Evolutionary conservation across 2,797 vertebrate species (phyloP).

Genomic region (Enteromius anoplus): DNA sequence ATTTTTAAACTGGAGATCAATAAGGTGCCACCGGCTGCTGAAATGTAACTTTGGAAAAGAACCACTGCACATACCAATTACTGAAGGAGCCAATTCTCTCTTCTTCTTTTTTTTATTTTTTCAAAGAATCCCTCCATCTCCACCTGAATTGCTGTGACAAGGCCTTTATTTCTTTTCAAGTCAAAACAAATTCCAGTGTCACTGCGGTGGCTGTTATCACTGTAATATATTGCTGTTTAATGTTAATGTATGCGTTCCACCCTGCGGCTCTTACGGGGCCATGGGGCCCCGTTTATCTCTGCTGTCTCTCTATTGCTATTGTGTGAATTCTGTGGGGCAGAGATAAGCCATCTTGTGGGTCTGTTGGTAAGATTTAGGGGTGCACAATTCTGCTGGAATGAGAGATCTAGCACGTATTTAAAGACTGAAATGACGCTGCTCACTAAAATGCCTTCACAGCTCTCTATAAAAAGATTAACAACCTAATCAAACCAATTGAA

Average conservation of each 20-base stretch:
- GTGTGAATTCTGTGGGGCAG: slow-evolving; percentile 42
- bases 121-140: slow-evolving; percentile 31
- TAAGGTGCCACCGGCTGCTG: slow-evolving; percentile 24
- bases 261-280: neutral
- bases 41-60: slow-evolving; percentile 16
- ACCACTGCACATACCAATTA: slow-evolving; percentile 29
- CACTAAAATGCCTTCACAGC: slow-evolving; percentile 19
- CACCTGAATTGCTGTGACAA: slow-evolving; percentile 25
- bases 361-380: slow-evolving; percentile 40
- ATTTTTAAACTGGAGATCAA: slow-evolving; percentile 6
- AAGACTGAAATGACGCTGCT: slow-evolving; percentile 26
- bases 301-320: slow-evolving; percentile 35
- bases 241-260: slow-evolving; percentile 44
- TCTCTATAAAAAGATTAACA: slow-evolving; percentile 11
- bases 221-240: slow-evolving; percentile 49
- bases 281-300: neutral
- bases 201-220: slow-evolving; percentile 15
- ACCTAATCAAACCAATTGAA: neutral
- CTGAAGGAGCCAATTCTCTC: slow-evolving; percentile 18
- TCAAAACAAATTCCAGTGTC: slow-evolving; percentile 47
- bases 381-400: slow-evolving; percentile 16
- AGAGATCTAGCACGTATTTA: slow-evolving; percentile 30
- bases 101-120: neutral
- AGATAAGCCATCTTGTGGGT: slow-evolving; percentile 41
- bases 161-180: slow-evolving; percentile 36